A percentile compares a stretch with the other conserved stretches of the same genome.
Conservation (phyloP, 1,140 invertebrate species). For the Archegozetes longisetosus region DNA sequence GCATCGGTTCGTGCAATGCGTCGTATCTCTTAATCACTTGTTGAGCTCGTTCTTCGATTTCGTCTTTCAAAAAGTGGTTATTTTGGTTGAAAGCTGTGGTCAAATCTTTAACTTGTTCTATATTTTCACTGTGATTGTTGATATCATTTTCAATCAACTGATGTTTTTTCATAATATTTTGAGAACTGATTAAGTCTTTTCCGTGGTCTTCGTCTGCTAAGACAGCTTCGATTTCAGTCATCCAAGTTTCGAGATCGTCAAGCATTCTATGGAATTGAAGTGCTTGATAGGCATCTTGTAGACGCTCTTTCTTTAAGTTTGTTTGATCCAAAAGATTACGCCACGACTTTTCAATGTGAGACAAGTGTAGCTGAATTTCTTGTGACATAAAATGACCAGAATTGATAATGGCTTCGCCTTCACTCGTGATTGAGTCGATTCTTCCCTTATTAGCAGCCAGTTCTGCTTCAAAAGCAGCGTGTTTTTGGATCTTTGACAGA, state of each 20-base stretch:
- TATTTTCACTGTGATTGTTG: conserved; percentile 79
- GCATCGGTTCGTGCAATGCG: conserved; percentile 61
- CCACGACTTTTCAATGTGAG: conserved; percentile 72
- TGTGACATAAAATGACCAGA: conserved; percentile 86
- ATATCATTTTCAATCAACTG: conserved; percentile 90
- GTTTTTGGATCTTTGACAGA: conserved; percentile 96
- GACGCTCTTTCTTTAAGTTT: conserved; percentile 86
- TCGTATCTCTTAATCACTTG: conserved; percentile 47
- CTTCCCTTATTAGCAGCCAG: conserved; percentile 96
- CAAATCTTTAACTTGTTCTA: conserved; percentile 80
- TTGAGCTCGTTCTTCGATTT: conserved; percentile 42
- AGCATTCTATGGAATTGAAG: conserved; percentile 90
- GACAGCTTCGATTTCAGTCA: conserved; percentile 92
- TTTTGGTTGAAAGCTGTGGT: conserved; percentile 82
- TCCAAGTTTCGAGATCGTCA: conserved; percentile 96
- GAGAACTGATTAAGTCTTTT: conserved; percentile 89
- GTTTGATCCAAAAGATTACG: conserved; percentile 84
- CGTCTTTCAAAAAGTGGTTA: conserved; percentile 84
- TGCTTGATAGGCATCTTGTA: conserved; percentile 96
- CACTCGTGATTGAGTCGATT: conserved; percentile 67
- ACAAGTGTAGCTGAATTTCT: conserved; percentile 75
- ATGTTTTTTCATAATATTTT: conserved; percentile 97
- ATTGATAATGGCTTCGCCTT: conserved; percentile 71
- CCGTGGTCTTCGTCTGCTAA: conserved; percentile 87
- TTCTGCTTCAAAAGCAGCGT: conserved; percentile 98